Conservation (phyloP, 2,113 vertebrate species). For the Bostrychus sinensis region DNA sequence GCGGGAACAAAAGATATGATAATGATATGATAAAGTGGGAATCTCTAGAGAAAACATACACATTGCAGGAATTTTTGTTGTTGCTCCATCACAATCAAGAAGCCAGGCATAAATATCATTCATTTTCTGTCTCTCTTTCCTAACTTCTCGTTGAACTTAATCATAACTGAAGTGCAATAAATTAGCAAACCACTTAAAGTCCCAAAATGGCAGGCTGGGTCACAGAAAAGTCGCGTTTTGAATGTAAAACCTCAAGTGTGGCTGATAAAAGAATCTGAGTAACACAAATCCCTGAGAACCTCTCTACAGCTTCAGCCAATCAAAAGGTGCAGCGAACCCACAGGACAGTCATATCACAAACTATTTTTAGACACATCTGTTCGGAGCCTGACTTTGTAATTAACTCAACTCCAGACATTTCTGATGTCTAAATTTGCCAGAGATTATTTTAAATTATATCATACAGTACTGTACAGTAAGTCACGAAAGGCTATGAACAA, state of each 20-base stretch:
- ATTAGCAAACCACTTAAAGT: slow-evolving; percentile 57
- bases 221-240: slow-evolving; percentile 45
- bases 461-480: background rate
- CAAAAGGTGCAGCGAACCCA: slow-evolving; percentile 57
- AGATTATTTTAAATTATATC: slow-evolving; percentile 31
- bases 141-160: slow-evolving; percentile 27
- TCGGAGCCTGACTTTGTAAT: slow-evolving; percentile 62
- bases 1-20: slow-evolving; percentile 16
- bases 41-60: background rate
- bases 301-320: slow-evolving; percentile 43
- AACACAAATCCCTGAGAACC: slow-evolving; percentile 40
- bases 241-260: slow-evolving; percentile 42
- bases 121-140: slow-evolving; percentile 3
- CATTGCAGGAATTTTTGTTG: background rate
- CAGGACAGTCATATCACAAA: slow-evolving; percentile 50
- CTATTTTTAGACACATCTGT: slow-evolving; percentile 62
- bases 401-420: slow-evolving; percentile 60
- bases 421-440: slow-evolving; percentile 24
- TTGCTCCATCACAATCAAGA: background rate
- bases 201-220: slow-evolving; percentile 45
- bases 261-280: slow-evolving; percentile 51
- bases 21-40: background rate
- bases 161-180: slow-evolving; percentile 50
- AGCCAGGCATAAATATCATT: background rate
- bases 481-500: no score